These are phyloP conservation scores for Meteorus colon DNA, from an alignment of 2,888 invertebrate genomes.

Conservation along the genomic window DNA sequence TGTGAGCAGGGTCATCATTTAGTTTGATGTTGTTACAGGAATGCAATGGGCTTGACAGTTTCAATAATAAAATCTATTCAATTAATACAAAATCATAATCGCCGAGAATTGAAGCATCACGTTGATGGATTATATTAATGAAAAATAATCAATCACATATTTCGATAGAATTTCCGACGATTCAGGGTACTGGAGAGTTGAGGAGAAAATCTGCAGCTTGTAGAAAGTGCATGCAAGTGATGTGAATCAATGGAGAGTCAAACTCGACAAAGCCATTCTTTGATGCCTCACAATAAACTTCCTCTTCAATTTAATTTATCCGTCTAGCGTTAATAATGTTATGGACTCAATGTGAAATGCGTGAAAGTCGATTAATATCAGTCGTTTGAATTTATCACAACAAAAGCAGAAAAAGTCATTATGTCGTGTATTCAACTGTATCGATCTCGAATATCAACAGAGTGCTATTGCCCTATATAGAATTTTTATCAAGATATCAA, in stretches of 20 bases:
- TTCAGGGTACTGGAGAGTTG: background rate
- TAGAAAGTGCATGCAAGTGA: background rate
- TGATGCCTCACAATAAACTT: background rate
- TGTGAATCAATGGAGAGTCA: background rate
- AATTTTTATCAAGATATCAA: slow-evolving; percentile 3
- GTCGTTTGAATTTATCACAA: slow-evolving; percentile 20
- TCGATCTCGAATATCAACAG: background rate
- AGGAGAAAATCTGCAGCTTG: background rate
- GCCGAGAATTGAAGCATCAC: no score
- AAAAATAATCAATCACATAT: background rate
- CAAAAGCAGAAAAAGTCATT: slow-evolving; percentile 1
- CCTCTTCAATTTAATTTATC: background rate
- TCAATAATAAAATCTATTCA: no score
- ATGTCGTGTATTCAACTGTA: background rate
- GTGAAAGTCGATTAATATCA: background rate
- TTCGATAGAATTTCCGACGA: background rate
- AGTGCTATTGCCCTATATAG: background rate
- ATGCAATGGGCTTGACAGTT: no score
- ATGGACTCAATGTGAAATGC: background rate
- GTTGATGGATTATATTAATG: no score
- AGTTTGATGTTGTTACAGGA: no score
- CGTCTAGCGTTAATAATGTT: no score
- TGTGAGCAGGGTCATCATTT: no score
- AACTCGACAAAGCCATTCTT: background rate
- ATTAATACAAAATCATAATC: no score